Evolutionary conservation across 2,888 invertebrate genomes (phyloP), one percentile per base, ranked within the genome.

Genomic region (Drosophila robusta): DNA sequence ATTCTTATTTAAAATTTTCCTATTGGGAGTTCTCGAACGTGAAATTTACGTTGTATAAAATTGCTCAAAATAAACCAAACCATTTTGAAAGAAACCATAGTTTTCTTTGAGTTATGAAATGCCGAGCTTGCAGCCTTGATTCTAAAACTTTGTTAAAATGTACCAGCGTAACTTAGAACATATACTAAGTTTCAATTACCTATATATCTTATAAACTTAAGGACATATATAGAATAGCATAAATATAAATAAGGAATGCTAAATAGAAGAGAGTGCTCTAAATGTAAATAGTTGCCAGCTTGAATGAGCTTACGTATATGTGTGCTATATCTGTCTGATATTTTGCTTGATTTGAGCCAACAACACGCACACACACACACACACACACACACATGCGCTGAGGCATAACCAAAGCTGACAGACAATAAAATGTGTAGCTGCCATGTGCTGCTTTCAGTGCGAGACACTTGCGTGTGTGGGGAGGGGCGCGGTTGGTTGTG

Each of bases 351-450:
- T 45, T 45, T 45, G 9, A 34, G 34, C 1, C 34, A 11, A 2
- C 1, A 3, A 11, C 3, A 32, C 24, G n/a, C 42, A 14, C 4
- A 8, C 6, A 39, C 18, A n/a, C 1, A 11, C n/a, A 9, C 14
- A 7, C 7, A 0, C 16, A 8, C 8, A 34, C 8, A n/a, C 26
- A n/a, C 12, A 32, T 24, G 39, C 32, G 18, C 45, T 22, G 4
- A 49, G 36, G 18, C 45, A 49, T 29, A 50, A 54, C 39, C 46
- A 54, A 32, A 57, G n/a, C 50, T 36, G 64, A 39, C 41, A 73
- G 68, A 56, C 54, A 61, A 46, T 62, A 51, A 38, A 75, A 62
- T 51, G 51, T 44, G 54, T 14, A 16, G 22, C 42, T 39, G 64
- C 0, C 26, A 22, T 32, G 22, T 24, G 16, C 12, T 54, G 51